phyloP scores from a whole-genome alignment of 2,113 vertebrate genomes.

The Trogon melanurus region DNA sequence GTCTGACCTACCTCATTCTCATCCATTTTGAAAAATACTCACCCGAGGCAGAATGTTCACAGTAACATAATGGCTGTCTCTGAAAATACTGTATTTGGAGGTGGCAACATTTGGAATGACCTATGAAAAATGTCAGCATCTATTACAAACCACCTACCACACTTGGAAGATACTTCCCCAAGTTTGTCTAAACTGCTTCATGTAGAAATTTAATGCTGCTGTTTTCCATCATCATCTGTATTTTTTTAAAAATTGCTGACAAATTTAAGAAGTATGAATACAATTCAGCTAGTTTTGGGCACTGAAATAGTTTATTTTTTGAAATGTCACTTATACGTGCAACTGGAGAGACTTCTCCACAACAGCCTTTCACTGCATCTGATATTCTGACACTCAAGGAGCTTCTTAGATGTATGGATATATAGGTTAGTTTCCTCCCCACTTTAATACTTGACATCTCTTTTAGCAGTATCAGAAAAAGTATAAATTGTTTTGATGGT shows the following conservation, averaged over 20 bases:
- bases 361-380: neutral
- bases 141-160: neutral
- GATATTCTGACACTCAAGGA: neutral
- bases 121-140: conserved; percentile 3
- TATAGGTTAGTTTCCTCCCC: neutral
- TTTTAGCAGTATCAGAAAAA: neutral
- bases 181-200: neutral
- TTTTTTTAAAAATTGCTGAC: neutral
- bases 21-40: neutral
- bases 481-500: neutral
- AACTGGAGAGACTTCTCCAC: neutral
- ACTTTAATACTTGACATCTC: neutral
- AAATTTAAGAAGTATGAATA: neutral
- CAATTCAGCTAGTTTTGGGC: neutral
- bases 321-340: neutral
- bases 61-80: neutral
- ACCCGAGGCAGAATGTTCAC: neutral
- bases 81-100: neutral
- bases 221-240: neutral
- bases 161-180: neutral
- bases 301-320: neutral
- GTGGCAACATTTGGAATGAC: neutral
- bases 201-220: neutral
- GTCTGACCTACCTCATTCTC: neutral
- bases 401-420: neutral